Evolutionary conservation across 1,140 invertebrate species (phyloP).

Genomic region (Drosophila bocki): DNA sequence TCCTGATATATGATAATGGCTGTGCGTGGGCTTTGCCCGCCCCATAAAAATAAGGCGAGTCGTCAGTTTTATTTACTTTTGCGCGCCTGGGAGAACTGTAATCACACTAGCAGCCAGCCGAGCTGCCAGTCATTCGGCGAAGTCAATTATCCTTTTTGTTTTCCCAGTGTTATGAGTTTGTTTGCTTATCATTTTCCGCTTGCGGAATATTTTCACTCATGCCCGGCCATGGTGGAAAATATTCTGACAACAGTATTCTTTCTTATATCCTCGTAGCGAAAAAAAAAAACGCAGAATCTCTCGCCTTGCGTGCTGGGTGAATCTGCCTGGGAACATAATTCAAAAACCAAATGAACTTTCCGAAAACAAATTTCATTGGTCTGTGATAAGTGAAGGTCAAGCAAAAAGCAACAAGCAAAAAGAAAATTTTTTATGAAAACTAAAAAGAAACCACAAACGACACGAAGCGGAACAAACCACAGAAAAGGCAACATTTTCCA

Average conservation of each 20-base stretch:
- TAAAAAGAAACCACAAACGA: conserved; percentile 50
- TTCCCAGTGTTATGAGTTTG: conserved; percentile 19
- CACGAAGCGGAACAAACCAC: conserved; percentile 61
- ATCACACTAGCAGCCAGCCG: conserved; percentile 32
- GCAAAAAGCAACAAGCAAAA: conserved; percentile 39
- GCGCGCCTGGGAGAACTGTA: conserved; percentile 23
- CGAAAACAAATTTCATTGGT: conserved; percentile 74
- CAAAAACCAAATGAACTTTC: conserved; percentile 63
- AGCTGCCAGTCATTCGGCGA: conserved; percentile 12
- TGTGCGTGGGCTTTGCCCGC: conserved; percentile 16
- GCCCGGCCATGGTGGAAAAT: background rate
- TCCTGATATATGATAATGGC: conserved; percentile 77
- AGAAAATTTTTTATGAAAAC: conserved; percentile 48
- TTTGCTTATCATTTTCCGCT: conserved; percentile 26
- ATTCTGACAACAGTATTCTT: conserved; percentile 7
- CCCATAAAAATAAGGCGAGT: conserved; percentile 38
- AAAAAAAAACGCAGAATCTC: conserved; percentile 5
- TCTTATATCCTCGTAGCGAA: conserved; percentile 3
- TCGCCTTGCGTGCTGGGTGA: conserved; percentile 21
- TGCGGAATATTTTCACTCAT: conserved; percentile 7
- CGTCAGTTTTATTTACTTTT: conserved; percentile 39
- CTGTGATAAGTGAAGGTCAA: conserved; percentile 84
- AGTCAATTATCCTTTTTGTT: conserved; percentile 49
- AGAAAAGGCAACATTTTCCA: conserved; percentile 67
- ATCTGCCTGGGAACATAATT: conserved; percentile 35